Base-by-base conservation (phyloP, 2,797 vertebrate genomes). In the Vireo griseus region DNA sequence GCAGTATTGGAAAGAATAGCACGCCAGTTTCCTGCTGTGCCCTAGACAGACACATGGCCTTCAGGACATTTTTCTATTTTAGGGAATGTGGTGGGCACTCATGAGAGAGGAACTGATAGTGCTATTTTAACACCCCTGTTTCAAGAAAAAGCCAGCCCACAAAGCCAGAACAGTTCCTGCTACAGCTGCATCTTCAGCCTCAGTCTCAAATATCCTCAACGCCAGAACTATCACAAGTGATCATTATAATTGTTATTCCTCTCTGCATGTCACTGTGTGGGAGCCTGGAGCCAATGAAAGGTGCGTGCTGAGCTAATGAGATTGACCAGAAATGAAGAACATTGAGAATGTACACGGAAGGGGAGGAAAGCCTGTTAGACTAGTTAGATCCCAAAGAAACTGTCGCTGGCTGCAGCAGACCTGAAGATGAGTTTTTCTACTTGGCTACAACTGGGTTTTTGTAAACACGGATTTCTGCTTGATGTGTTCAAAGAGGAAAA, bases 71-170 rank as follows among this genome's bases (percentile, higher is more conserved):
- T 87, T 92, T 74, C 67, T 74, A 15, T 86, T 94, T 94, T 75
- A 77, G 31, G 17, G 79, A 48, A 33, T 54, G 63, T 37, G 8
- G n/a, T 77, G 66, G 78, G 58, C 52, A 44, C 16, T 39, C 15
- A 24, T 21, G 20, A 88, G 52, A 90, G 44, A 85, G 81, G 89
- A 96, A 95, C 72, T 77, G 65, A 80, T 71, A 80, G 50, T 45
- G 39, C 61, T 76, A 5, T 65, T 67, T 76, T 68, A 91, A 51
- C 29, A 65, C 20, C 15, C 42, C 13, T 2, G 20, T 83, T 94
- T 94, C 58, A 68, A 88, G 76, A 90, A 83, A 50, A 78, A 88
- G 31, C 26, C 21, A 72, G 28, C 51, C 40, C 58, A 28, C 76
- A 90, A 74, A 78, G 50, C 25, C 73, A 68, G 86, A 79, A 54